Evolutionary conservation across 1,140 invertebrate genomes (phyloP).

Genomic region (Dendrolimus kikuchii): DNA sequence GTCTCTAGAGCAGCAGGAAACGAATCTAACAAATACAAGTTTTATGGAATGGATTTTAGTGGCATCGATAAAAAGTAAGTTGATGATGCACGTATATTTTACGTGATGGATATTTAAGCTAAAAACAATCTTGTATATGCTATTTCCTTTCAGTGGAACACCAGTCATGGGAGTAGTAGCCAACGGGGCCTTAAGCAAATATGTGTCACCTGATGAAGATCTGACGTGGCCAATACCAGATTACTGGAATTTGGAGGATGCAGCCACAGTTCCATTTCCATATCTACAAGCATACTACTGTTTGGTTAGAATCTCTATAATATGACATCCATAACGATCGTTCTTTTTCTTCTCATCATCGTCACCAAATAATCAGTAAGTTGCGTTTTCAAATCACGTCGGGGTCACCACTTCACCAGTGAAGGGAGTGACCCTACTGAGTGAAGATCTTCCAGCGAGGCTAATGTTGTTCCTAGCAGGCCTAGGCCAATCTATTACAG

Average conservation of each 20-base stretch:
- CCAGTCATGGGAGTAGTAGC: conserved; percentile 27
- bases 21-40: background rate
- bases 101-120: too few species aligned
- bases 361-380: too few species aligned
- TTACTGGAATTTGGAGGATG: conserved; percentile 82
- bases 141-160: conserved; percentile 20
- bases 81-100: conserved; percentile 1
- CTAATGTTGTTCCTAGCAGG: too few species aligned
- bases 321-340: background rate
- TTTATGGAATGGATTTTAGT: conserved; percentile 27
- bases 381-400: too few species aligned
- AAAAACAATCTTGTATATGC: background rate
- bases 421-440: too few species aligned
- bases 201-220: conserved; percentile 20
- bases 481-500: too few species aligned
- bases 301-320: conserved; percentile 48
- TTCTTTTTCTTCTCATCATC: background rate
- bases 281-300: conserved; percentile 60
- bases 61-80: conserved; percentile 21
- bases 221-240: conserved; percentile 81
- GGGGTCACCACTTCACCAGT: too few species aligned
- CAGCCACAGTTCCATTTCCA: conserved; percentile 79
- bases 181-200: conserved; percentile 12
- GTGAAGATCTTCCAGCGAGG: too few species aligned
- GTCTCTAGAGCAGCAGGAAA: conserved; percentile 8